A percentile compares a stretch with the other conserved stretches of the same genome.
Conservation (phyloP, 2,797 vertebrate genomes). For the Chaenodraco wilsoni region DNA sequence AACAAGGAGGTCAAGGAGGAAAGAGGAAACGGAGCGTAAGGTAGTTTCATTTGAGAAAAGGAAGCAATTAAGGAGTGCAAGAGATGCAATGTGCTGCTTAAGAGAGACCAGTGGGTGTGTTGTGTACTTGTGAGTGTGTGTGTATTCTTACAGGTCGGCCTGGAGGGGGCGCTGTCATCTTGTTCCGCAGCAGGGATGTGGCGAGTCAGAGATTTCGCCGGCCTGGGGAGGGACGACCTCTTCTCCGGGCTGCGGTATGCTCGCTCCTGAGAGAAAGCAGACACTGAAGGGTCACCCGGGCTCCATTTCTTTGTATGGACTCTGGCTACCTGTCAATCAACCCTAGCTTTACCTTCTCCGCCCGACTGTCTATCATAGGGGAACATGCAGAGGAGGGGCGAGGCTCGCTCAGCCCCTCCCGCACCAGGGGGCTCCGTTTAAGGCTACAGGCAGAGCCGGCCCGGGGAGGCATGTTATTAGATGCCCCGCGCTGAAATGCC, state of each 20-base stretch:
- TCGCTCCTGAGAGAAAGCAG: constrained; percentile 85
- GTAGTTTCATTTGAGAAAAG: constrained; percentile 20
- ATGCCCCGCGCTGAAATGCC: constrained; percentile 66
- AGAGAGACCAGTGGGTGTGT: not conserved
- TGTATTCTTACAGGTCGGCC: constrained; percentile 88
- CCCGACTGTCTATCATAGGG: constrained; percentile 49
- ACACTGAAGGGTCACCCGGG: not conserved
- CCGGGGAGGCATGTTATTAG: constrained; percentile 76
- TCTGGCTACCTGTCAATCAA: not conserved
- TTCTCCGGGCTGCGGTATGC: constrained; percentile 92
- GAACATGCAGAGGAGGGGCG: constrained; percentile 84
- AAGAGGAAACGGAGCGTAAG: constrained; percentile 18
- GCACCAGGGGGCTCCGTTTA: constrained; percentile 81
- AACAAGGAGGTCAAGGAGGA: constrained; percentile 5
- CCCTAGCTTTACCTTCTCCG: constrained; percentile 69
- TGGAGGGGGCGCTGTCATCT: constrained; percentile 88
- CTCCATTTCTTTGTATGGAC: not conserved
- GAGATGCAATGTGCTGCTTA: not conserved
- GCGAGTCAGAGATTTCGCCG: constrained; percentile 92
- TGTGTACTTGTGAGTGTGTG: constrained; percentile 15
- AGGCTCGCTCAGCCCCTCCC: constrained; percentile 78
- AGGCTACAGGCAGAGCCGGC: constrained; percentile 86
- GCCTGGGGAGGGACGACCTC: constrained; percentile 92
- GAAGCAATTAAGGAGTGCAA: not conserved
- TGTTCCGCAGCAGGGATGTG: constrained; percentile 89